Conservation (phyloP, 2,797 vertebrate genomes). For the Diplodus sargus region DNA sequence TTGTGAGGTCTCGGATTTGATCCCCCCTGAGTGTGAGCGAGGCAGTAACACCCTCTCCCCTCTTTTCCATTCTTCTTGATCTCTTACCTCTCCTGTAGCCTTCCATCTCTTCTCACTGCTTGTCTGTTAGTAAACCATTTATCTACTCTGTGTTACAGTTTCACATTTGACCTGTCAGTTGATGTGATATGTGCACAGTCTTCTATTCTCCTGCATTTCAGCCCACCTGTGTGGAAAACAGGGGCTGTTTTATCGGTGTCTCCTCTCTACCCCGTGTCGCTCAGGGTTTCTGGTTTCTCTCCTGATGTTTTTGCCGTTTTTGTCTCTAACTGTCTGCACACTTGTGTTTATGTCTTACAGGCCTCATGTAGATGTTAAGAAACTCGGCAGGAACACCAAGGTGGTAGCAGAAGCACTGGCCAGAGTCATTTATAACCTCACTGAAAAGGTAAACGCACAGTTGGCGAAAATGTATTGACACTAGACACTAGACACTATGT, state of each 20-base stretch:
- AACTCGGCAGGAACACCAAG: constrained; percentile 92
- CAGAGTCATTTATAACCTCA: constrained; percentile 96
- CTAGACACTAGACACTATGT: accelerated
- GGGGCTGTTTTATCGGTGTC: constrained; percentile 9
- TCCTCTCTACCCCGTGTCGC: neutral
- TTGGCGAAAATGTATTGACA: neutral
- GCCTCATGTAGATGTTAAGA: constrained; percentile 91
- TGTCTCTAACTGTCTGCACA: constrained; percentile 35
- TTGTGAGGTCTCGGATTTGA: constrained; percentile 10
- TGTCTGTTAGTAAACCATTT: constrained; percentile 24
- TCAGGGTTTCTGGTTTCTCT: constrained; percentile 20
- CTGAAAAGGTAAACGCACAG: constrained; percentile 89
- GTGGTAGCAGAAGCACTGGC: constrained; percentile 95
- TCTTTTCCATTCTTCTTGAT: neutral
- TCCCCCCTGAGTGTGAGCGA: neutral
- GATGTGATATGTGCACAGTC: neutral
- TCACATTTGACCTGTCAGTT: constrained; percentile 1
- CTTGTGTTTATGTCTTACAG: constrained; percentile 75
- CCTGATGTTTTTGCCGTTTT: neutral
- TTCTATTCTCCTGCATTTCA: constrained; percentile 22
- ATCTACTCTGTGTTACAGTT: neutral
- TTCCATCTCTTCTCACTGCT: neutral
- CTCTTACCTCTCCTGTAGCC: neutral
- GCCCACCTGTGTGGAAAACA: constrained; percentile 3
- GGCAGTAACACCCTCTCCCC: neutral